phyloP scores from a whole-genome alignment of 2,113 vertebrate species.

The Oryzias curvinotus region DNA sequence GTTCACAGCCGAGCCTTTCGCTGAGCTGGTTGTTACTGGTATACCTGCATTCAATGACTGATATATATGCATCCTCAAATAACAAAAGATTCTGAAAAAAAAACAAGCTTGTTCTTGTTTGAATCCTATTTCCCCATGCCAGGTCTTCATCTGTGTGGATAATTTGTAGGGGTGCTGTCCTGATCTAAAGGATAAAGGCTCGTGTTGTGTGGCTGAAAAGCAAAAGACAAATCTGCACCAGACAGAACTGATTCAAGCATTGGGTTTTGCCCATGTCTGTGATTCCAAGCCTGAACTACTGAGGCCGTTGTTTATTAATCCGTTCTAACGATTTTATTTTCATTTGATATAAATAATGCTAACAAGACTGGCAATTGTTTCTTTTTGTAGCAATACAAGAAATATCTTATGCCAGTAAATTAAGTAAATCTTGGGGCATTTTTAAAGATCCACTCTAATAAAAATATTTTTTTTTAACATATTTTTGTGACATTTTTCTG shows the following conservation, averaged over 20 bases:
- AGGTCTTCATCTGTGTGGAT: not conserved
- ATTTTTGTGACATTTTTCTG: too few relatives aligned
- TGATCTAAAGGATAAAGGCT: constrained; percentile 16
- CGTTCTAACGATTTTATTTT: constrained; percentile 21
- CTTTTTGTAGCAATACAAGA: too few relatives aligned
- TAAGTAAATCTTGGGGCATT: too few relatives aligned
- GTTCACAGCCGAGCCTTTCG: constrained; percentile 1
- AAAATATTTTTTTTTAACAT: too few relatives aligned
- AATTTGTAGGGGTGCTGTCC: constrained; percentile 11
- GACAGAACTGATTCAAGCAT: constrained; percentile 20
- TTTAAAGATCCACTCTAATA: too few relatives aligned
- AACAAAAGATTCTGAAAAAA: not conserved
- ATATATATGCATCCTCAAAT: constrained; percentile 9
- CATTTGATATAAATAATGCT: too few relatives aligned
- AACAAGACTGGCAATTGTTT: too few relatives aligned
- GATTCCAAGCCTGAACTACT: constrained; percentile 39
- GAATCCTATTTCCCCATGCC: not conserved
- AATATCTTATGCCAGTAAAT: too few relatives aligned
- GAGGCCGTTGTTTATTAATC: constrained; percentile 53
- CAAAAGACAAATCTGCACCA: not conserved
- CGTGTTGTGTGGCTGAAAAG: constrained; percentile 12
- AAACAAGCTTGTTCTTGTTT: constrained; percentile 12
- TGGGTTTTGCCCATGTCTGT: constrained; percentile 35
- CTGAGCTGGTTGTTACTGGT: not conserved
- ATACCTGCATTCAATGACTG: not conserved